Percentiles rank a stretch among this genome's conserved stretches.
phyloP scores from a whole-genome alignment of 2,888 invertebrate species.

The Hymenopus coronatus region DNA sequence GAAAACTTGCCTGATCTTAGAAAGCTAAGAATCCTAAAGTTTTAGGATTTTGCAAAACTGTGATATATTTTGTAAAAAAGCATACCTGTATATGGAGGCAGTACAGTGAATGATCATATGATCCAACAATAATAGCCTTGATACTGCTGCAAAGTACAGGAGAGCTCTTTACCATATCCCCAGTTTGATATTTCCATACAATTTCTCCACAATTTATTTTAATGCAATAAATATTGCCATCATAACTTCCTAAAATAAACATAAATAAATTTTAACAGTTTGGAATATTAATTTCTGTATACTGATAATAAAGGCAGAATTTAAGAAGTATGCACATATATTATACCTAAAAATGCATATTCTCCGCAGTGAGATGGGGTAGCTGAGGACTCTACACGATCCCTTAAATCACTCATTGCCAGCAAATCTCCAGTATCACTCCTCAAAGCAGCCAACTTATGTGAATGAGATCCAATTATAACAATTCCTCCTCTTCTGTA shows the following conservation, averaged over 20 bases:
- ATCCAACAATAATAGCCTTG: constrained; percentile 60
- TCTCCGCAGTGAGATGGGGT: constrained; percentile 46
- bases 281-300: not conserved
- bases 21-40: too few relatives aligned
- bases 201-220: constrained; percentile 53
- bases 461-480: constrained; percentile 72
- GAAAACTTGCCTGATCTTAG: too few relatives aligned
- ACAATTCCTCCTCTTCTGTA: constrained; percentile 44
- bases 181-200: constrained; percentile 61
- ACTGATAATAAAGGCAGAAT: too few relatives aligned
- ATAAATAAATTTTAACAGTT: not conserved
- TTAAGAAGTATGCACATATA: not conserved
- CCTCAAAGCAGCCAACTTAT: constrained; percentile 61
- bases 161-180: constrained; percentile 64
- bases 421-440: constrained; percentile 52
- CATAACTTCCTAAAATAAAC: constrained; percentile 59
- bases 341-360: constrained; percentile 62
- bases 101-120: constrained; percentile 67
- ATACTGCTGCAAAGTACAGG: constrained; percentile 48
- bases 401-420: constrained; percentile 53
- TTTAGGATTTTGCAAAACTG: too few relatives aligned
- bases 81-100: constrained; percentile 56
- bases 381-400: constrained; percentile 70
- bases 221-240: constrained; percentile 69
- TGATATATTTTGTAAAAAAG: not conserved